Base-by-base conservation (phyloP, 2,113 vertebrate genomes). In the Eonycteris spelaea region DNA sequence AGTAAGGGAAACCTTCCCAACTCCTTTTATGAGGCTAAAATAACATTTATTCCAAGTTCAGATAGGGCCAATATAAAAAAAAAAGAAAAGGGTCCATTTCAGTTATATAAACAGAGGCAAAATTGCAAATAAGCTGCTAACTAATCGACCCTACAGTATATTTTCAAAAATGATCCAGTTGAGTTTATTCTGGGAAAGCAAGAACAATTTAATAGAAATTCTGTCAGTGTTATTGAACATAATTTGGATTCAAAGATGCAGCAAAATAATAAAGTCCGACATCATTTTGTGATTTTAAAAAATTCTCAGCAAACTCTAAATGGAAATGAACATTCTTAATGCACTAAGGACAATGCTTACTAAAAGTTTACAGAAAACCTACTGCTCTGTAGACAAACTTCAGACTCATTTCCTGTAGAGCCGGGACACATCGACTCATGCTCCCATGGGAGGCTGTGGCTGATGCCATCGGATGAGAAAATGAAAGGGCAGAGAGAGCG, bases 31-130 rank as follows among this genome's bases (percentile, higher is more conserved):
- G 59, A 94, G 77, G 65, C 38, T 38, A 65, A 82, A 75, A 63
- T 93, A 80, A 51, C 82, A 53, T 45, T 35, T 45, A 91, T 48
- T 91, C 86, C 73, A 85, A 91, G 67, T 89, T 51, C 12, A 16
- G 26, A 70, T 71, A 45, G 80, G 89, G n/a, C 61, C 53, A 74
- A 70, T 63, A 43, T 0, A 43, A 78, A 77, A 6, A 28, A 55
- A 26, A 70, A 26, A 73, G 77, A 63, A 59, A 24, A 3, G 61
- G 5, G 11, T 57, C 71, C 51, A 75, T 48, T 80, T 96, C 75
- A 84, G 65, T 74, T 57, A 43, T 38, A 55, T 83, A 93, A 94
- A 82, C 61, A 53, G 73, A 30, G 65, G 33, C 28, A 19, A 63
- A n/a, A 57, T 70, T 53, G 61, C 35, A 77, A 40, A 57, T 43